phyloP scores from a whole-genome alignment of 1,140 invertebrate genomes.

The Notospermus geniculatus region DNA sequence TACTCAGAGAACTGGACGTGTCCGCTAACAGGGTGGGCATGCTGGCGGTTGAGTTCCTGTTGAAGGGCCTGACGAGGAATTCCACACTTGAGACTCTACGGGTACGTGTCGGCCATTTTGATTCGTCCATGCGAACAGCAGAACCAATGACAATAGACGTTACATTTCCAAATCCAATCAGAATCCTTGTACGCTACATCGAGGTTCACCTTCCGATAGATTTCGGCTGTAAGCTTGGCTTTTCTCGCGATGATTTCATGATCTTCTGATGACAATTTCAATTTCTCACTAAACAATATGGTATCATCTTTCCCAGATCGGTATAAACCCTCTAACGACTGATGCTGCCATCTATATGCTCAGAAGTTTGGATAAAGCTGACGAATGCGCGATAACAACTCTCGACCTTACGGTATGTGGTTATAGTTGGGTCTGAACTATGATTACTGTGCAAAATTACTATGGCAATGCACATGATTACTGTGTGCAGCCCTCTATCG shows the following conservation, averaged over 20 bases:
- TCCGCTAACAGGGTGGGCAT: constrained; percentile 42
- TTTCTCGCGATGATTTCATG: too few relatives aligned
- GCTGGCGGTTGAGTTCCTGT: constrained; percentile 37
- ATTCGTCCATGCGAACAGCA: background rate
- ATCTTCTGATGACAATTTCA: too few relatives aligned
- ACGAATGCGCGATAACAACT: constrained; percentile 14
- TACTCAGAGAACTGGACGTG: constrained; percentile 35
- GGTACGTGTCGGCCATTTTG: constrained; percentile 21
- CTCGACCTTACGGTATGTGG: constrained; percentile 16
- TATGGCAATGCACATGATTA: too few relatives aligned
- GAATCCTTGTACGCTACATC: too few relatives aligned
- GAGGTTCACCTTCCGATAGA: too few relatives aligned
- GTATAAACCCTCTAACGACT: constrained; percentile 40
- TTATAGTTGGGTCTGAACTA: background rate
- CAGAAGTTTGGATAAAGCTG: background rate
- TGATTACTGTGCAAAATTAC: too few relatives aligned
- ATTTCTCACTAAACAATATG: too few relatives aligned
- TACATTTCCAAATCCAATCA: too few relatives aligned
- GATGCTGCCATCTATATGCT: constrained; percentile 37
- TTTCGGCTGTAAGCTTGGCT: too few relatives aligned
- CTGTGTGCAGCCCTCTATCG: too few relatives aligned
- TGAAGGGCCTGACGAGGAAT: constrained; percentile 37
- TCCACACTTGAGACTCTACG: constrained; percentile 33
- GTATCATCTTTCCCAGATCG: too few relatives aligned
- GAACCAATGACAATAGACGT: too few relatives aligned